phyloP scores from a whole-genome alignment of 2,888 invertebrate species.

The Dynastes maya region DNA sequence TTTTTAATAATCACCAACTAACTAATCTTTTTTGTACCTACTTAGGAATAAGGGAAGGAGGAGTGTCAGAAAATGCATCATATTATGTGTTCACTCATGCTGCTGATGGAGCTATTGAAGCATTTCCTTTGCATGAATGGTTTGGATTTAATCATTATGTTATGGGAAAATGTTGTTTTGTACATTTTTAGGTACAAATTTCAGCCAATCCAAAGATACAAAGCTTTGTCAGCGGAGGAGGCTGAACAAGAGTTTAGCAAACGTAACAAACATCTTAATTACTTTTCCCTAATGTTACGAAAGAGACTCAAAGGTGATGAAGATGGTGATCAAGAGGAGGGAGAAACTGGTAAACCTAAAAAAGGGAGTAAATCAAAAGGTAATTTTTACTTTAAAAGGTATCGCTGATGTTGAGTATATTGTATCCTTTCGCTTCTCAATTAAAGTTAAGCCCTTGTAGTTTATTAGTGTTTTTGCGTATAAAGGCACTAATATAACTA shows the following conservation, averaged over 20 bases:
- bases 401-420: no score
- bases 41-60: slow-evolving; percentile 93
- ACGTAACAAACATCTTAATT: slow-evolving; percentile 96
- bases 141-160: slow-evolving; percentile 61
- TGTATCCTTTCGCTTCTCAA: no score
- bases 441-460: no score
- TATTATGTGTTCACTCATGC: slow-evolving; percentile 99
- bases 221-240: slow-evolving; percentile 96
- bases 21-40: slow-evolving; percentile 18
- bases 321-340: slow-evolving; percentile 74
- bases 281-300: slow-evolving; percentile 94
- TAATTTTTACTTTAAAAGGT: slow-evolving; percentile 50
- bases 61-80: slow-evolving; percentile 95
- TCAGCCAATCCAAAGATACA: slow-evolving; percentile 91
- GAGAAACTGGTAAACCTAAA: slow-evolving; percentile 79
- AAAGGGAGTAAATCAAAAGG: slow-evolving; percentile 75
- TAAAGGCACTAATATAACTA: no score
- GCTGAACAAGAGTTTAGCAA: slow-evolving; percentile 98
- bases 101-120: slow-evolving; percentile 95
- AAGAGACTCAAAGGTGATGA: slow-evolving; percentile 87
- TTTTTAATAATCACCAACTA: background rate
- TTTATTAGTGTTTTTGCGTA: no score
- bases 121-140: slow-evolving; percentile 97
- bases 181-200: slow-evolving; percentile 83
- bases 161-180: slow-evolving; percentile 25